phyloP scores from a whole-genome alignment of 1,140 invertebrate species.

The Anthonomus grandis region DNA sequence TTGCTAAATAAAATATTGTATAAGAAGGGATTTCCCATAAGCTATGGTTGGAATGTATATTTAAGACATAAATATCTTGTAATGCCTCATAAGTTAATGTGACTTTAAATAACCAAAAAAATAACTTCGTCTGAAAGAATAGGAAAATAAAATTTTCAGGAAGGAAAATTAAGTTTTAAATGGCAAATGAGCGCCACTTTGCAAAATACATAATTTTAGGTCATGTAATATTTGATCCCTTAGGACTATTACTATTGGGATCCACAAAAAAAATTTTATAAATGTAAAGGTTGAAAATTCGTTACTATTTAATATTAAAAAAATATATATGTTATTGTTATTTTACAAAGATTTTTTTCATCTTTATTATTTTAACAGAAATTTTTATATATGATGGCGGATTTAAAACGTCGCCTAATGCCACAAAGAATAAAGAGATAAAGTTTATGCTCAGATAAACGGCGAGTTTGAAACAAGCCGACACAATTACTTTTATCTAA shows the following conservation, averaged over 20 bases:
- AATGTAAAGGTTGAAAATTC: background rate
- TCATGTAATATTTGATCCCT: background rate
- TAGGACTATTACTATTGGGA: background rate
- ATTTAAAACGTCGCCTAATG: constrained; percentile 18
- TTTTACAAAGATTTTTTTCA: background rate
- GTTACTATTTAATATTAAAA: background rate
- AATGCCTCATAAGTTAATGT: too few relatives aligned
- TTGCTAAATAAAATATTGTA: too few relatives aligned
- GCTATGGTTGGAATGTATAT: too few relatives aligned
- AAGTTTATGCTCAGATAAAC: constrained; percentile 25
- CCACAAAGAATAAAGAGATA: constrained; percentile 31
- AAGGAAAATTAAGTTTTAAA: too few relatives aligned
- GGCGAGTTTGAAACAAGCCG: constrained; percentile 31
- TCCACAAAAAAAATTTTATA: background rate
- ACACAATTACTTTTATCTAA: constrained; percentile 36
- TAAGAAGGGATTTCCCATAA: too few relatives aligned
- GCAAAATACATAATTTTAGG: too few relatives aligned
- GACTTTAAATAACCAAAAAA: too few relatives aligned
- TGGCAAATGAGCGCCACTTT: too few relatives aligned
- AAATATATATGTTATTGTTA: background rate
- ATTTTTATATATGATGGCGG: constrained; percentile 1
- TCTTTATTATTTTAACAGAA: constrained; percentile 3
- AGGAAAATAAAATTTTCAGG: too few relatives aligned
- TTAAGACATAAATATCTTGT: too few relatives aligned
- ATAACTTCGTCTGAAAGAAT: too few relatives aligned